Evolutionary conservation across 2,797 vertebrate genomes (phyloP), one percentile per base, ranked within the genome.

Genomic region (Chloroceryle amazona): DNA sequence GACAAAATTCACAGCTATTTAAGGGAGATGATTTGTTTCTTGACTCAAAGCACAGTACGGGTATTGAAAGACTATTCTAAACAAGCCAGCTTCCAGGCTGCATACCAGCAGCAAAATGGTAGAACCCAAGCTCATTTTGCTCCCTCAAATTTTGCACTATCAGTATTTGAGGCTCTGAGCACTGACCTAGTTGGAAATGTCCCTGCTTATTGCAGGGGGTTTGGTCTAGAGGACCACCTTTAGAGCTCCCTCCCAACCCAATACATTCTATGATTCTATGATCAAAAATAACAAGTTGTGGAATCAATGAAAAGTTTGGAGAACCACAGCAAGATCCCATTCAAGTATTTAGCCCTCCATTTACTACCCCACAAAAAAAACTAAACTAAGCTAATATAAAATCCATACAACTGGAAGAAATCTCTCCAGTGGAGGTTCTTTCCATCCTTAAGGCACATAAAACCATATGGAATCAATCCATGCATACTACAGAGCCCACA

Each of bases 1-100:
- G 55, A 52, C 54, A 95, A 89, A 93, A 95, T 93, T 70, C 47
- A 41, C 78, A 89, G 52, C 88, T 96, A 90, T 96, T 92, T 96
- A 81, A 57, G 70, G 86, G 22, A 88, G 6, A 14, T 0, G 2
- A 35, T 65, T 92, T 28, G 28, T 15, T 75, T 84, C 39, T 76
- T 93, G 22, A 76, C 42, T 86, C 79, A 76, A 91, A 86, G 71
- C 39, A 17, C 37, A 91, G 28, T 18, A 85, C 6, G 52, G 31
- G 3, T 70, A 55, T 35, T 26, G 39, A 93, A 86, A 41, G 20
- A 35, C 31, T 47, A 10, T 31, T 7, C n/a, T 80, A 82, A 86
- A 72, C 29, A 73, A 66, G 41, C 15, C 28, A 73, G 13, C 6
- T 74, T 91, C 29, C 68, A 91, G 49, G 72, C 35, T 93, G 26